Conservation (phyloP, 37 sponge, comb jelly and placozoan genomes). For the Ephydatia muelleri region DNA sequence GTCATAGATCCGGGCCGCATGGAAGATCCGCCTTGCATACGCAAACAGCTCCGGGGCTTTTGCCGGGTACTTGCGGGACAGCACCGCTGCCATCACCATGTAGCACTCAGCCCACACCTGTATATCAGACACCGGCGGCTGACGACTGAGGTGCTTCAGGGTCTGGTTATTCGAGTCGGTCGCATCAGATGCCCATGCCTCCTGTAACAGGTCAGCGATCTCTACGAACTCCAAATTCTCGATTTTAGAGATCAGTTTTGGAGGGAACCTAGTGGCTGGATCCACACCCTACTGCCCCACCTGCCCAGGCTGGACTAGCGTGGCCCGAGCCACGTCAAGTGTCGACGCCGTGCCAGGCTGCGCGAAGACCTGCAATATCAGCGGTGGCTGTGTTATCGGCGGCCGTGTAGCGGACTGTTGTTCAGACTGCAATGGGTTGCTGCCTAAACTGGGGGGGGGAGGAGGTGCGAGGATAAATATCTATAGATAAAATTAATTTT, state of each 20-base stretch:
- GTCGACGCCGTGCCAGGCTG: too few species aligned
- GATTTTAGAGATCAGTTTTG: not conserved
- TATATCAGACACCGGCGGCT: constrained; percentile 24
- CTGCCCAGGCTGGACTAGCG: too few species aligned
- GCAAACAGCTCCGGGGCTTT: constrained; percentile 22
- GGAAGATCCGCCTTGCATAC: not conserved
- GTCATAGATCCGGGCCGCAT: not conserved
- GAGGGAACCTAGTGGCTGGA: not conserved
- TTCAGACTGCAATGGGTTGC: too few species aligned
- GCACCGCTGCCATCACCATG: constrained; percentile 7
- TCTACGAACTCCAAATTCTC: not conserved
- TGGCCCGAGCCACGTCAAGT: too few species aligned
- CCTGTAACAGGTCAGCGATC: not conserved
- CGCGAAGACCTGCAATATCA: too few species aligned
- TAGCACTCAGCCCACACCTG: constrained; percentile 36
- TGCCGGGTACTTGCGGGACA: constrained; percentile 3
- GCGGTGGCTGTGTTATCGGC: too few species aligned
- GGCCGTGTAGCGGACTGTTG: too few species aligned
- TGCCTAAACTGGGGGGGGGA: too few species aligned
- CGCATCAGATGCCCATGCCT: not conserved
- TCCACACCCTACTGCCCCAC: too few species aligned
- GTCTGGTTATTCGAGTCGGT: not conserved
- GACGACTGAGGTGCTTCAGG: not conserved
- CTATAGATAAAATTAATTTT: too few species aligned
- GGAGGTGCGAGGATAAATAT: too few species aligned